A percentile compares a stretch with the other conserved stretches of the same genome.
Conservation (phyloP, 1,140 invertebrate species). For the Diprion similis region DNA sequence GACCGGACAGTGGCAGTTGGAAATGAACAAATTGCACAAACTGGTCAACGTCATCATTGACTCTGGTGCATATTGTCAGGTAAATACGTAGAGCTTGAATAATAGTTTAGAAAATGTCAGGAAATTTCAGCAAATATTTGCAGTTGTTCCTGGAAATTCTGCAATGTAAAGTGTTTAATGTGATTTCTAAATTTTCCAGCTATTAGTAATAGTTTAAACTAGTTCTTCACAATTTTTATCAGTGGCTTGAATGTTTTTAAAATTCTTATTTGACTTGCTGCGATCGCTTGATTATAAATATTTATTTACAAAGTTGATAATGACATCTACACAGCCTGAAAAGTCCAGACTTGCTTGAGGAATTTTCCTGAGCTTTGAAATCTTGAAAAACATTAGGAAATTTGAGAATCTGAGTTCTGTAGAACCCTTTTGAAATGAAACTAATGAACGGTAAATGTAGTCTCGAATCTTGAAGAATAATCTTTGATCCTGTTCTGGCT, state of each 20-base stretch:
- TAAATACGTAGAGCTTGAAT: conserved; percentile 39
- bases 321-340: too few species aligned
- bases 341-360: too few species aligned
- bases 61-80: conserved; percentile 70
- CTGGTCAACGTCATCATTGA: conserved; percentile 70
- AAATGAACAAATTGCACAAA: conserved; percentile 64
- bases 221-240: too few species aligned
- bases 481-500: background rate
- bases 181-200: background rate
- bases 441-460: background rate
- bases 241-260: too few species aligned
- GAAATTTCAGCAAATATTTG: background rate
- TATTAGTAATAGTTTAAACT: background rate
- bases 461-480: conserved; percentile 1
- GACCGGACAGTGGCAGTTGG: conserved; percentile 64
- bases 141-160: too few species aligned
- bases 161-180: background rate
- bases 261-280: too few species aligned
- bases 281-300: too few species aligned
- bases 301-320: too few species aligned
- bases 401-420: background rate
- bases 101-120: conserved; percentile 22
- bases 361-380: too few species aligned
- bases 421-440: too few species aligned
- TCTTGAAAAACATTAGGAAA: conserved; percentile 6